phyloP scores from a whole-genome alignment of 2,888 invertebrate genomes.

The Lissonota sp. region DNA sequence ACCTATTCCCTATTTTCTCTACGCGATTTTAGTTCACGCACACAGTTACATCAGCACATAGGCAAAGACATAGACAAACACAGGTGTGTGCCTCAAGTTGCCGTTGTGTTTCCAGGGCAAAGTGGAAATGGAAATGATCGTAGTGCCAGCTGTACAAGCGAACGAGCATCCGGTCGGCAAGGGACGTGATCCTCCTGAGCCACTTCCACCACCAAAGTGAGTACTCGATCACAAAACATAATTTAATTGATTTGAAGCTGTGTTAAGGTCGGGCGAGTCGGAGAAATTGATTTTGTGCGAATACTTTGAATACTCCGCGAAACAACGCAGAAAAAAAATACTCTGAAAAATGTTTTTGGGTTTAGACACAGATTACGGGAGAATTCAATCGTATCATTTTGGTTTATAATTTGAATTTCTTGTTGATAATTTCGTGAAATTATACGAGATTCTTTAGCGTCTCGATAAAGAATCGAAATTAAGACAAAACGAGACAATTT shows the following conservation, averaged over 20 bases:
- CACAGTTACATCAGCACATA: not conserved
- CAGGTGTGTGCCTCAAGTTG: too few relatives aligned
- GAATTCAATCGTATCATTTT: too few relatives aligned
- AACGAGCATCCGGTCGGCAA: constrained; percentile 87
- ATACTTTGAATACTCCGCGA: too few relatives aligned
- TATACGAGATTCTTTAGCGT: too few relatives aligned
- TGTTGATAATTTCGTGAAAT: too few relatives aligned
- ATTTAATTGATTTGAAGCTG: not conserved
- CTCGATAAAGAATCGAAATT: too few relatives aligned
- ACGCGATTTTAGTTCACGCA: constrained; percentile 1
- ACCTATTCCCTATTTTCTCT: not conserved
- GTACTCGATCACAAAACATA: constrained; percentile 68
- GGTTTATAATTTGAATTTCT: too few relatives aligned
- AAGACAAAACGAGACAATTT: too few relatives aligned
- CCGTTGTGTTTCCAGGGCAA: constrained; percentile 86
- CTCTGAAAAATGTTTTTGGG: too few relatives aligned
- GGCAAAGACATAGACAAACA: not conserved
- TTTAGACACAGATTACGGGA: too few relatives aligned
- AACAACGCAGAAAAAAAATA: too few relatives aligned
- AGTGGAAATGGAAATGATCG: constrained; percentile 88
- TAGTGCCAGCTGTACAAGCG: constrained; percentile 87
- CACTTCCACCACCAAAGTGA: constrained; percentile 88
- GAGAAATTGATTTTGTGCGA: not conserved
- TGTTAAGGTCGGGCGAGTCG: not conserved
- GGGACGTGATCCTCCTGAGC: constrained; percentile 87